These are phyloP conservation scores for Nomada goodeniana DNA, from an alignment of 2,888 invertebrate species.

Conservation along the genomic window DNA sequence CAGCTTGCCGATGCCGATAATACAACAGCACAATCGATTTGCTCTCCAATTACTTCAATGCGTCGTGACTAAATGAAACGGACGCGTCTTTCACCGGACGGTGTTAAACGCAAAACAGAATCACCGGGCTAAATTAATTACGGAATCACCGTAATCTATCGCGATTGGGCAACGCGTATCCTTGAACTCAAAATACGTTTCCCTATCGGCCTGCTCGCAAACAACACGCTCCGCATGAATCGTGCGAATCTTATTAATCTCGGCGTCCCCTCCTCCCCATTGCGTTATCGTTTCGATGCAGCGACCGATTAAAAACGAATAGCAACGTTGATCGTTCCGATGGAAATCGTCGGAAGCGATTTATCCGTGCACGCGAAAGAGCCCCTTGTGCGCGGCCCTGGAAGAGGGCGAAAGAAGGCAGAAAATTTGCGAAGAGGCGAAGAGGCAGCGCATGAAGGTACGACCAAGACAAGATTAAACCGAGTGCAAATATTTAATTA, in stretches of 20 bases:
- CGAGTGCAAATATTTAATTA: conserved; percentile 77
- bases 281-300: neutral
- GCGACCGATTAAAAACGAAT: neutral
- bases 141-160: neutral
- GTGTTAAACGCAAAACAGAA: neutral
- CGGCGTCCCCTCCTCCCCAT: neutral
- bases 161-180: conserved; percentile 6
- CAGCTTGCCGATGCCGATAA: neutral
- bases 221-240: neutral
- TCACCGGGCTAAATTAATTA: neutral
- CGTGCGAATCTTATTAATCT: no score
- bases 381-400: conserved; percentile 8
- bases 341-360: conserved; percentile 65
- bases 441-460: conserved; percentile 14
- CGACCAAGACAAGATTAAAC: conserved; percentile 63
- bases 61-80: neutral
- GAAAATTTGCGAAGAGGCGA: conserved; percentile 16
- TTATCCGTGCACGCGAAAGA: conserved; percentile 44
- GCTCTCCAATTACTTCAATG: neutral
- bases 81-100: no score
- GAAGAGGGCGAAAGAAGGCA: neutral
- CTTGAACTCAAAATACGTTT: conserved; percentile 10
- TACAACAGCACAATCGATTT: neutral
- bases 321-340: conserved; percentile 59
- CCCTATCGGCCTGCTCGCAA: neutral